Evolutionary conservation across 2,797 vertebrate species (phyloP), one percentile per base, ranked within the genome.

Genomic region (Phyllotis vaccarum): DNA sequence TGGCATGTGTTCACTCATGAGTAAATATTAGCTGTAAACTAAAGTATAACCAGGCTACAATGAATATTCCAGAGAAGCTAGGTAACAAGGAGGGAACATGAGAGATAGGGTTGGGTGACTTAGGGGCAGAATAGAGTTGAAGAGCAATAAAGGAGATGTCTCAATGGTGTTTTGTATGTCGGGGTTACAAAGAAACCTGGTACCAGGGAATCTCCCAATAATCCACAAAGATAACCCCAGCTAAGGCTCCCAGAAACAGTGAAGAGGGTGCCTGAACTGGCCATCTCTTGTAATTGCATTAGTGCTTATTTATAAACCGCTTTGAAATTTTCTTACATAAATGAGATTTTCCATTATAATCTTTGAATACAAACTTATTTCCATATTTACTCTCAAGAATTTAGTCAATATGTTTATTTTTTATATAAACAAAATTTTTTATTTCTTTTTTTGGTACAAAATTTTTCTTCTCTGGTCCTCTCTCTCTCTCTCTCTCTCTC

Each of bases 291-390:
- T 16, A 95, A 90, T 66, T 17, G 52, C 1, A 5, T 74, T 40
- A 12, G 58, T 93, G 60, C 66, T 95, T 81, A 9, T 66, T 96
- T 62, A 60, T 86, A 11, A 93, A 86, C 3, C 19, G 64, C 6
- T 85, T 93, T 82, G 14, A 34, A 21, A 93, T 56, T 82, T 37
- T 72, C 24, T 37, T 34, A 92, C 19, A 90, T 37, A 79, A 27
- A 85, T 85, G 85, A 60, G 8, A 76, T 70, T 93, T 43, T 29
- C 43, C 22, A 29, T 1, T 40, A 83, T 49, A 81, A 66, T 7
- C 66, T 14, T 46, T 46, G 62, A 68, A 16, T 14, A 70, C 54
- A 9, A 10, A 17, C 8, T 64, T 82, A 24, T 82, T 94, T 92
- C 91, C 19, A 14, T 40, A 2, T 72, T 91, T 78, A 74, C 2